phyloP scores from a whole-genome alignment of 2,797 vertebrate species.

The Rhyacichthys aspro region DNA sequence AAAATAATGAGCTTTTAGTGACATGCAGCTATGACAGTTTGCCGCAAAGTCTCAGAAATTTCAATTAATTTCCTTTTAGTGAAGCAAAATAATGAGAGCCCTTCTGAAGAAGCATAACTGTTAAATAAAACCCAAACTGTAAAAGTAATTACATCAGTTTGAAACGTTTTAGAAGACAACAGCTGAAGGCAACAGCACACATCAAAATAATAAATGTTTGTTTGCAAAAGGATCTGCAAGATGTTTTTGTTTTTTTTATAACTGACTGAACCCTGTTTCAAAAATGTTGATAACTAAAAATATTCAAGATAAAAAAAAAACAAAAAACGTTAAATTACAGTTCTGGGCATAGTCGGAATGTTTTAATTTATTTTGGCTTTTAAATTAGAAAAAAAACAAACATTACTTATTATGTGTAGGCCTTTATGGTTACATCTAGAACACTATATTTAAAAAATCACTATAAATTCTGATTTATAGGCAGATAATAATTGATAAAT shows the following conservation, averaged over 20 bases:
- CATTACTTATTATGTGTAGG: no score
- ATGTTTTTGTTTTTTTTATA: not conserved
- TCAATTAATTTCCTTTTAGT: constrained; percentile 3
- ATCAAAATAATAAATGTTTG: not conserved
- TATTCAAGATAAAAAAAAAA: no score
- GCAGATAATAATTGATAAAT: no score
- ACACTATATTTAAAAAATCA: no score
- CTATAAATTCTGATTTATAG: no score
- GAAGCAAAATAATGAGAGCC: not conserved
- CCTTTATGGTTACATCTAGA: no score
- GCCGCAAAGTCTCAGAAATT: not conserved
- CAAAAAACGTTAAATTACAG: no score
- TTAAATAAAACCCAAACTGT: not conserved
- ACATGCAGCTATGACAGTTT: not conserved
- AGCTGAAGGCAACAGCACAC: not conserved
- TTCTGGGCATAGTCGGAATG: no score
- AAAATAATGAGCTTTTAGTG: not conserved
- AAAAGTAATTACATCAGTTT: constrained; percentile 11
- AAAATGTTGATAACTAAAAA: no score
- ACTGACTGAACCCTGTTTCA: no score
- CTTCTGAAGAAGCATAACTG: constrained; percentile 4
- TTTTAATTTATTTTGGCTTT: no score
- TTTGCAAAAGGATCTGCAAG: not conserved
- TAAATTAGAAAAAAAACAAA: no score
- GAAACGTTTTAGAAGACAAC: not conserved